phyloP scores from a whole-genome alignment of 2,113 vertebrate genomes.

The Sinocyclocheilus anophthalmus region DNA sequence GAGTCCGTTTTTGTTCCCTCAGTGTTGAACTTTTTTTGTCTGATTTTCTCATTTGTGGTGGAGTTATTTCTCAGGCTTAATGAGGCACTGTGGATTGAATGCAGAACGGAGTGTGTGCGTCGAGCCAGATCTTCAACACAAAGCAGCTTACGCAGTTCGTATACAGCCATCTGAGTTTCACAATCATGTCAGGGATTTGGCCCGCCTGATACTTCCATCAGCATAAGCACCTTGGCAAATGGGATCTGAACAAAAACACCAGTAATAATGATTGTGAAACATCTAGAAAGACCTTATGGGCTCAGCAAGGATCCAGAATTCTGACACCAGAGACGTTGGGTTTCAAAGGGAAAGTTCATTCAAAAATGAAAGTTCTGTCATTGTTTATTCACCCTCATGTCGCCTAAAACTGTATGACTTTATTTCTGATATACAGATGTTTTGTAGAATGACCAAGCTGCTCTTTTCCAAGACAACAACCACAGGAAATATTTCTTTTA shows the following conservation, averaged over 20 bases:
- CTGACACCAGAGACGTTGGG: background rate
- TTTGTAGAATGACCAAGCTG: background rate
- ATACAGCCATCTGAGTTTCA: slow-evolving; percentile 14
- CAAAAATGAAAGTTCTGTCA: background rate
- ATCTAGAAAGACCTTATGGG: background rate
- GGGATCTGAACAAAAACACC: slow-evolving; percentile 15
- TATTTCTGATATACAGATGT: background rate
- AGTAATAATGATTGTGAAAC: slow-evolving; percentile 26
- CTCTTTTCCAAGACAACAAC: background rate
- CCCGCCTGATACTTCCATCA: slow-evolving; percentile 1
- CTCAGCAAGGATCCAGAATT: background rate
- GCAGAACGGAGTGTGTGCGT: background rate
- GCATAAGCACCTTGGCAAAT: slow-evolving; percentile 36
- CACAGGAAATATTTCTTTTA: background rate
- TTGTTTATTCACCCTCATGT: background rate
- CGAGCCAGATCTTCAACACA: slow-evolving; percentile 2
- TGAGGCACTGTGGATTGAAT: slow-evolving; percentile 24
- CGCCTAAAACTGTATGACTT: background rate
- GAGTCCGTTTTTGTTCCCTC: background rate
- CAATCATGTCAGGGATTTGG: slow-evolving; percentile 32
- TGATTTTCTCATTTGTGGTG: slow-evolving; percentile 27
- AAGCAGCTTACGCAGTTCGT: slow-evolving; percentile 7
- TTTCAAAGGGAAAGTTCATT: slow-evolving; percentile 1
- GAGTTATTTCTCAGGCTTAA: slow-evolving; percentile 15
- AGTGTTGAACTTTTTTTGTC: background rate